Base-by-base conservation (phyloP, 2,797 vertebrate genomes). In the Gallinago stenura region DNA sequence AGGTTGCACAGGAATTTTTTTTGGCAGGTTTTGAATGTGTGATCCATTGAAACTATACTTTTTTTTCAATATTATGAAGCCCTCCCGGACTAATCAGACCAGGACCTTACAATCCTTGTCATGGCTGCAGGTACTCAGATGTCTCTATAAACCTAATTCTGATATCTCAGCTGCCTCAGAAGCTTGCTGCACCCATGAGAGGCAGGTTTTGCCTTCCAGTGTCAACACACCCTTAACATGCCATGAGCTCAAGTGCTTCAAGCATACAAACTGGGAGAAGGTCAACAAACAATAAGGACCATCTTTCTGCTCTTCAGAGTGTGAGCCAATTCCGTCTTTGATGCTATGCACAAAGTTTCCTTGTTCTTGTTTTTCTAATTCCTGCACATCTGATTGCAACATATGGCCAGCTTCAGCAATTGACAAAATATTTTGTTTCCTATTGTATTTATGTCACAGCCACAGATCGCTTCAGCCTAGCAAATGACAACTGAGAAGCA, bases 381-480 rank as follows among this genome's bases (percentile, higher is more conserved):
- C 93, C 69, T 83, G 87, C 37, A 69, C 72, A 83, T 94, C 82
- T 83, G 93, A 97, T 93, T 86, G 80, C 87, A 94, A 83, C 95
- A 95, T 70, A 95, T 33, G 80, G 87, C 50, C 69, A 58, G 37
- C 66, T 87, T 93, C 85, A 94, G 84, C 92, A 73, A 93, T 5
- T 93, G 86, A 97, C 93, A 95, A 87, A 95, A 86, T 79, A 85
- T 82, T 95, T 95, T 83, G 76, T 79, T 89, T 95, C 69, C 82
- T 70, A 10, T 62, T 64, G 51, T 60, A 62, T 79, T 87, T 31
- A 64, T 0, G 1, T 61, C 73, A 95, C 48, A 80, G 45, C 41
- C 26, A n/a, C 81, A 80, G 82, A 89, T 58, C 1, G 4, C 65
- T 89, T 28, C 6, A 6, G 61, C 58, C 75, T 85, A 90, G 87